Evolutionary conservation across 2,113 vertebrate species (phyloP).

Genomic region (Atlantisia rogersi): DNA sequence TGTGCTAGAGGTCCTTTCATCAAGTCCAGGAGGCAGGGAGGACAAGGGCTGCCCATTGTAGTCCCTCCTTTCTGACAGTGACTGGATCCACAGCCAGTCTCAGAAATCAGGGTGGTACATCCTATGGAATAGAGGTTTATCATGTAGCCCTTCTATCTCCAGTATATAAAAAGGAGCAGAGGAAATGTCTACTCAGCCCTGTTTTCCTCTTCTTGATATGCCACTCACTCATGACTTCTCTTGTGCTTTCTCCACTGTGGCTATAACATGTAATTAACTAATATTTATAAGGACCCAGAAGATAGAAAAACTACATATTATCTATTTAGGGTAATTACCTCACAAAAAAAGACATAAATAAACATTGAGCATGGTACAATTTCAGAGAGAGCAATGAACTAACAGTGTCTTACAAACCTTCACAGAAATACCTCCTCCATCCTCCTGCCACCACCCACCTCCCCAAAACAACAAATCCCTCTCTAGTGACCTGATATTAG

Average conservation of each 20-base stretch:
- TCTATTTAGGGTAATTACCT: not conserved
- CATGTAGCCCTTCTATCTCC: not conserved
- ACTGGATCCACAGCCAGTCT: not conserved
- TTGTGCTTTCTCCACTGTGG: not conserved
- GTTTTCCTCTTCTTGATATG: not conserved
- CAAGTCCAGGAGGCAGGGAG: not conserved
- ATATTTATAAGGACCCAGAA: not conserved
- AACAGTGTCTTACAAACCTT: not conserved
- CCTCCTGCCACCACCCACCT: not conserved
- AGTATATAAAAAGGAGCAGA: not conserved
- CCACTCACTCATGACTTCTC: not conserved
- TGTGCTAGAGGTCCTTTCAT: not conserved
- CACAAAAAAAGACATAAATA: not conserved
- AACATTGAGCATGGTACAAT: not conserved
- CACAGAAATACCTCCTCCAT: not conserved
- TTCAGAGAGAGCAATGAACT: not conserved
- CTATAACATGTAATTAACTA: not conserved
- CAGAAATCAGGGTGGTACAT: not conserved
- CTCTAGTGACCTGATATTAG: not conserved
- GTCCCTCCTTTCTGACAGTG: not conserved
- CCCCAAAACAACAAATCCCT: not conserved
- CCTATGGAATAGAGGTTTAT: not conserved
- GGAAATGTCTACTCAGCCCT: not conserved
- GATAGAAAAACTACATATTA: not conserved
- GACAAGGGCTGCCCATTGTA: not conserved